These are phyloP conservation scores for Magallana gigas DNA, from an alignment of 1,140 invertebrate genomes.

Conservation along the genomic window DNA sequence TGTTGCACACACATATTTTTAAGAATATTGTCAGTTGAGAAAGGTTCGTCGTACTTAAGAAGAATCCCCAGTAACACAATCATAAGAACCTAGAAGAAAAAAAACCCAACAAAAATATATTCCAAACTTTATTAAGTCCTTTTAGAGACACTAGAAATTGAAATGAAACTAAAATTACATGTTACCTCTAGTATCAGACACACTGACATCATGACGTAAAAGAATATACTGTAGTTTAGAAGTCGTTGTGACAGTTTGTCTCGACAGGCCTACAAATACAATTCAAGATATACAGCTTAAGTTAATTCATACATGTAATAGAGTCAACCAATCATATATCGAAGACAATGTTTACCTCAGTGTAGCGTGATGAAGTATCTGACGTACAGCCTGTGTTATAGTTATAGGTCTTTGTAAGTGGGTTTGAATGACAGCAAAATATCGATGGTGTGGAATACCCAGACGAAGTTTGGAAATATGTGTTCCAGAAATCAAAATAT, in stretches of 20 bases:
- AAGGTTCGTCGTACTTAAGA: neutral
- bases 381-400: neutral
- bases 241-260: neutral
- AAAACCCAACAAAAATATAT: neutral
- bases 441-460: neutral
- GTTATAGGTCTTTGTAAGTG: neutral
- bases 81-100: neutral
- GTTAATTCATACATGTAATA: too few relatives aligned
- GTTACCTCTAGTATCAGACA: constrained; percentile 1
- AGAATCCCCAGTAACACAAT: neutral
- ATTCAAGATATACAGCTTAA: neutral
- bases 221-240: neutral
- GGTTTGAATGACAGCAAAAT: neutral
- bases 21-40: neutral
- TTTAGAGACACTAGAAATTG: too few relatives aligned
- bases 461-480: neutral
- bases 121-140: too few relatives aligned
- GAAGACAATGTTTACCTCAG: neutral
- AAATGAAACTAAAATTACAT: too few relatives aligned
- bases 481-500: neutral
- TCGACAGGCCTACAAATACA: neutral
- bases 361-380: neutral
- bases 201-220: constrained; percentile 7
- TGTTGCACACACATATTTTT: too few relatives aligned
- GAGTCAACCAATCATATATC: too few relatives aligned